Evolutionary conservation across 2,797 vertebrate genomes (phyloP).

Genomic region (Enteromius treurensis): DNA sequence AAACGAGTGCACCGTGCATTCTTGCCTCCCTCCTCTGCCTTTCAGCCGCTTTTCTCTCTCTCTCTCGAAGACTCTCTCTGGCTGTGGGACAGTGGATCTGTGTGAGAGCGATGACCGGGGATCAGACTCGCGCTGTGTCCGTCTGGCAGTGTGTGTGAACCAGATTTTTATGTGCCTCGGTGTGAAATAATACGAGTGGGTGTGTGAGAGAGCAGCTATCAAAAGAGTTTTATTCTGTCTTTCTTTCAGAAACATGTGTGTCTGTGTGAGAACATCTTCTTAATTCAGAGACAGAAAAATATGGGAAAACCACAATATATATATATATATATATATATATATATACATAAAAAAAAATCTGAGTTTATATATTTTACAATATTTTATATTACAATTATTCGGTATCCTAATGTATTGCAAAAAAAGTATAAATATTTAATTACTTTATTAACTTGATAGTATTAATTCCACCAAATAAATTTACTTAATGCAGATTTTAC

Average conservation of each 20-base stretch:
- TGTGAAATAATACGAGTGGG: slow-evolving; percentile 34
- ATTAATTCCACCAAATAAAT: background rate
- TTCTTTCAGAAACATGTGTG: background rate
- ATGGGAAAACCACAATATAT: background rate
- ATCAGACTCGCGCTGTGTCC: slow-evolving; percentile 51
- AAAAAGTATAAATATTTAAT: background rate
- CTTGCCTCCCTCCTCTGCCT: slow-evolving; percentile 74
- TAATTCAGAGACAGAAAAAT: slow-evolving; percentile 19
- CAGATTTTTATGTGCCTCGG: slow-evolving; percentile 38
- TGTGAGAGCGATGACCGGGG: slow-evolving; percentile 53
- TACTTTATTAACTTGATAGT: background rate
- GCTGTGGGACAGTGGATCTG: slow-evolving; percentile 50
- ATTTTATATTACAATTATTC: background rate
- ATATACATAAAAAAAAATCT: too few species aligned
- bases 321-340: too few species aligned
- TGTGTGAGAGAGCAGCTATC: slow-evolving; percentile 34
- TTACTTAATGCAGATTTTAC: background rate
- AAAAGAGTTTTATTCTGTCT: slow-evolving; percentile 21
- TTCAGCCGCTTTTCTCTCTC: slow-evolving; percentile 59
- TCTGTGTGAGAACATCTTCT: slow-evolving; percentile 2
- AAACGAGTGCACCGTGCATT: slow-evolving; percentile 66
- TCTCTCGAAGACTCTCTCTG: slow-evolving; percentile 43
- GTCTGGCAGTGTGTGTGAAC: slow-evolving; percentile 46
- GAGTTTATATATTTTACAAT: too few species aligned
- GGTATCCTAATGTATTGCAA: background rate